Percentiles rank a stretch among this genome's conserved stretches.
Evolutionary conservation across 2,888 invertebrate genomes (phyloP).

Genomic region (Andrena flavipes): DNA sequence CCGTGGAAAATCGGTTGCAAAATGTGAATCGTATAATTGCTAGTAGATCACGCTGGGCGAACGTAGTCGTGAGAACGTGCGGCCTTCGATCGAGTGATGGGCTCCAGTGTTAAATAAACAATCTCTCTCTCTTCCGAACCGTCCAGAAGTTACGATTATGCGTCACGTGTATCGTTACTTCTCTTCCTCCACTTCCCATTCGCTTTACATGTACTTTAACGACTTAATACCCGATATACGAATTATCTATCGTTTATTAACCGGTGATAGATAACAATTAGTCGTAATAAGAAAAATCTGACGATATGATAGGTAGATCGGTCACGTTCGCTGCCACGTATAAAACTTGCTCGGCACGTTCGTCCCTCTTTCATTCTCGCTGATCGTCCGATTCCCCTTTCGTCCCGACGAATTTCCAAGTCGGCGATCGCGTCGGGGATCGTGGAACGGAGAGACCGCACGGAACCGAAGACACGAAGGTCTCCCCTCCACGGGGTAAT

Average conservation of each 20-base stretch:
- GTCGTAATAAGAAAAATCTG: constrained; percentile 73
- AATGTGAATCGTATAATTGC: constrained; percentile 4
- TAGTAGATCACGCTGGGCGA: constrained; percentile 70
- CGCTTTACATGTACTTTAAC: constrained; percentile 48
- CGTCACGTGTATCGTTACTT: constrained; percentile 44
- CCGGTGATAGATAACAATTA: constrained; percentile 73
- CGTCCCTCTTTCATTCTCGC: neutral
- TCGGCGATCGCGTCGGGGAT: neutral
- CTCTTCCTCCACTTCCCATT: neutral
- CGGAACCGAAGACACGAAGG: constrained; percentile 16
- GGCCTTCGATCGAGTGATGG: constrained; percentile 45
- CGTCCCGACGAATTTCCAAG: neutral
- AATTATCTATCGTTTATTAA: constrained; percentile 70
- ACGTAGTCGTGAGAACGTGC: constrained; percentile 59
- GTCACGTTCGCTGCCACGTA: constrained; percentile 67
- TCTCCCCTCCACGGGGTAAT: constrained; percentile 3
- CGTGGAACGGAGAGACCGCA: neutral
- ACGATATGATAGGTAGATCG: constrained; percentile 72
- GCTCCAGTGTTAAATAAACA: constrained; percentile 16
- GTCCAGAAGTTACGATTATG: constrained; percentile 55
- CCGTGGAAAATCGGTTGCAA: neutral
- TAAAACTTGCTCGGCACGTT: constrained; percentile 53
- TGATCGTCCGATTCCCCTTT: neutral
- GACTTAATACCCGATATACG: constrained; percentile 67
- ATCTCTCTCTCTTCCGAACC: constrained; percentile 57